phyloP scores from a whole-genome alignment of 2,797 vertebrate genomes.

The Phaenicophaeus curvirostris region DNA sequence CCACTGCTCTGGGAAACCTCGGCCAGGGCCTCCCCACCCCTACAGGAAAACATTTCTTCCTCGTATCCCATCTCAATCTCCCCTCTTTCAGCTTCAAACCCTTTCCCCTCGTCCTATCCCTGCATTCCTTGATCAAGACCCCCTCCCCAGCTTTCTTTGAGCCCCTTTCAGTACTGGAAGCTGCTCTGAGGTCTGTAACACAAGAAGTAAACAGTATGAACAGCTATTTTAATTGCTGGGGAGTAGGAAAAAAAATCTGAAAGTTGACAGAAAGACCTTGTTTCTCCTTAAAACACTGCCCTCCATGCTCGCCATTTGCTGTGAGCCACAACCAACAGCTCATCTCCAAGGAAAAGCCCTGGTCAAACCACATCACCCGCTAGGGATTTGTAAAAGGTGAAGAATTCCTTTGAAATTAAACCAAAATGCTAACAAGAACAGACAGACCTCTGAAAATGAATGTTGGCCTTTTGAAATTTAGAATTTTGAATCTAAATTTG shows the following conservation, averaged over 20 bases:
- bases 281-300: not conserved
- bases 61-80: too few species aligned
- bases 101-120: too few species aligned
- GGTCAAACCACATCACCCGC: too few species aligned
- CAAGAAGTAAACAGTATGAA: not conserved
- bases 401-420: not conserved
- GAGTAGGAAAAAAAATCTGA: fast-evolving
- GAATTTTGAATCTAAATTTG: too few species aligned
- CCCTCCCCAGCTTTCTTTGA: too few species aligned
- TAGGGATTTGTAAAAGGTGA: not conserved
- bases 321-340: fast-evolving
- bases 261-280: not conserved
- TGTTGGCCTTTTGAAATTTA: not conserved
- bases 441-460: not conserved
- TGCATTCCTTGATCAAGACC: too few species aligned
- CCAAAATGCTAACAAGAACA: not conserved
- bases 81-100: too few species aligned
- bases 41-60: too few species aligned
- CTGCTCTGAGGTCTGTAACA: not conserved
- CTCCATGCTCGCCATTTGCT: not conserved
- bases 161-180: too few species aligned
- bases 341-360: not conserved
- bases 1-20: too few species aligned
- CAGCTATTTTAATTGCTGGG: not conserved
- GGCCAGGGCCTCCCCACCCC: too few species aligned